Evolutionary conservation across 2,797 vertebrate species (phyloP).

Genomic region (Emydoidea blandingii): DNA sequence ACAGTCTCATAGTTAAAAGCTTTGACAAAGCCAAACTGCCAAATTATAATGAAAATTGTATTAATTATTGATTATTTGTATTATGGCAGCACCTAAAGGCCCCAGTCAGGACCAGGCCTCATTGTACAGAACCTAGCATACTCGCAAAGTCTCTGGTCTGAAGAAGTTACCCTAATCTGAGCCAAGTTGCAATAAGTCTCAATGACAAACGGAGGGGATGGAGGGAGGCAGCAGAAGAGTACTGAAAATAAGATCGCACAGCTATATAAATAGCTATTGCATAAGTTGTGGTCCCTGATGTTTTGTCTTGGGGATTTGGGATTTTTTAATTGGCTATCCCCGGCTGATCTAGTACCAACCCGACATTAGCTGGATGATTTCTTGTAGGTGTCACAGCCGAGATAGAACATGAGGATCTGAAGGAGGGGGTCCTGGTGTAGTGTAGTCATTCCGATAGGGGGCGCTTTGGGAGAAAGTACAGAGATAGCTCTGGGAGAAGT

Average conservation of each 20-base stretch:
- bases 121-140: neutral
- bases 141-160: neutral
- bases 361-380: neutral
- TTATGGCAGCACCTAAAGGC: neutral
- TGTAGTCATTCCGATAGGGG: neutral
- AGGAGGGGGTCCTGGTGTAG: neutral
- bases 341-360: neutral
- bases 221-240: neutral
- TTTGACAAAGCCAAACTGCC: conserved; percentile 83
- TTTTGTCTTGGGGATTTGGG: neutral
- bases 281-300: neutral
- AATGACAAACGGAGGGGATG: too few species aligned
- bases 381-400: neutral
- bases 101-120: neutral
- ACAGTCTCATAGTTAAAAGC: conserved; percentile 90
- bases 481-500: neutral
- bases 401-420: neutral
- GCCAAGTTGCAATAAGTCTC: neutral
- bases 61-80: neutral
- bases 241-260: neutral
- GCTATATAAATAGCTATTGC: neutral
- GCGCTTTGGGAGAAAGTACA: neutral
- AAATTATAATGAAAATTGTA: neutral
- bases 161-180: neutral
- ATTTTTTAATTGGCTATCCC: neutral